Conservation (phyloP, 2,888 invertebrate species). For the Campoplex nolae region DNA sequence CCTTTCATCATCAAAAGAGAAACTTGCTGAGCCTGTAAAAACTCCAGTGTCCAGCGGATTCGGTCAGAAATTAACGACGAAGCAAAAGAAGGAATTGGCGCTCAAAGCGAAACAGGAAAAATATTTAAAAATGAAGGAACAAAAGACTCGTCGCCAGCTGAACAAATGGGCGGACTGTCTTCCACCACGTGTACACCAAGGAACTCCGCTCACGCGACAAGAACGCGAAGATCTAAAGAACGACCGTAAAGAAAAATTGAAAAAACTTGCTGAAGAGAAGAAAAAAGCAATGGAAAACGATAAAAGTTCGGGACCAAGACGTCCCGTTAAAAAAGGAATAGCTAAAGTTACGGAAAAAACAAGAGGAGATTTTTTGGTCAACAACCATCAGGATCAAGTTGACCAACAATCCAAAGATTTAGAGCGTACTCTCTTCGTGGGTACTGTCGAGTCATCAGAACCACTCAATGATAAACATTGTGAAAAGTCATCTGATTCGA, state of each 20-base stretch:
- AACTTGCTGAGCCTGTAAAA: background rate
- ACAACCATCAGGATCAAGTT: slow-evolving; percentile 31
- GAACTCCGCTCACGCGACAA: slow-evolving; percentile 46
- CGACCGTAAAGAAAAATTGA: slow-evolving; percentile 86
- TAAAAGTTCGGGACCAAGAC: slow-evolving; percentile 62
- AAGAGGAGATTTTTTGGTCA: slow-evolving; percentile 86
- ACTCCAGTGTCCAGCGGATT: background rate
- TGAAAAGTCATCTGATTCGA: background rate
- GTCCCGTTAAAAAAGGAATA: slow-evolving; percentile 73
- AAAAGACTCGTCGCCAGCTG: slow-evolving; percentile 62
- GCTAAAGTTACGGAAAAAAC: slow-evolving; percentile 86
- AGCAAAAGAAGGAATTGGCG: slow-evolving; percentile 55
- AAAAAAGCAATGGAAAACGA: slow-evolving; percentile 79
- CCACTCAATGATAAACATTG: background rate
- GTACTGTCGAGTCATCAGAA: background rate
- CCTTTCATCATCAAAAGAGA: background rate
- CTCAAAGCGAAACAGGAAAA: slow-evolving; percentile 61
- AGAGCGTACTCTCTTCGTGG: background rate
- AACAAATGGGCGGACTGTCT: slow-evolving; percentile 71
- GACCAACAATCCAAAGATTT: slow-evolving; percentile 11
- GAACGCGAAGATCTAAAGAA: slow-evolving; percentile 79
- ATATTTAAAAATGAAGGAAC: slow-evolving; percentile 64
- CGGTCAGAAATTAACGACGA: slow-evolving; percentile 47
- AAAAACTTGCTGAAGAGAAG: slow-evolving; percentile 84
- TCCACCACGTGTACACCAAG: slow-evolving; percentile 51